Percentiles rank a stretch among this genome's conserved stretches.
Evolutionary conservation across 2,888 invertebrate species (phyloP).

Genomic region (Torymus aiolomorphi): DNA sequence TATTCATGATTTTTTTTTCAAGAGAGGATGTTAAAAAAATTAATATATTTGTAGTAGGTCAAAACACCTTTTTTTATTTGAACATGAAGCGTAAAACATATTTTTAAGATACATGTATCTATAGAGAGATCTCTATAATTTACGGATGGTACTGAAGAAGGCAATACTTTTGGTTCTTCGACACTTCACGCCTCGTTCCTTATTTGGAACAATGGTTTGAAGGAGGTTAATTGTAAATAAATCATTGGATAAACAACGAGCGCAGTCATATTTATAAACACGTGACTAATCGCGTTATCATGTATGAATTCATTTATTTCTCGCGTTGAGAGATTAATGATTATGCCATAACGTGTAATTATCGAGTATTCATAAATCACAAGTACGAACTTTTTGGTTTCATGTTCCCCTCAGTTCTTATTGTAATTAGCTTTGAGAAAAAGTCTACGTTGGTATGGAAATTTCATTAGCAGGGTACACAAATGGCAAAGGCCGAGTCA

Average conservation of each 20-base stretch:
- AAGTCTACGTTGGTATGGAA: too few relatives aligned
- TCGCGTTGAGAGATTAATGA: constrained; percentile 28
- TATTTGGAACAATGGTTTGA: constrained; percentile 34
- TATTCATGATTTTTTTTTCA: background rate
- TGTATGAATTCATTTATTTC: constrained; percentile 41
- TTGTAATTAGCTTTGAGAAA: too few relatives aligned
- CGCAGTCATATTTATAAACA: background rate
- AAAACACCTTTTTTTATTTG: too few relatives aligned
- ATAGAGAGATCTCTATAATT: too few relatives aligned
- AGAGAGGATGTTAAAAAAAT: too few relatives aligned
- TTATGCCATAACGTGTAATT: constrained; percentile 1
- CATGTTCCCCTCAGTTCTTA: background rate
- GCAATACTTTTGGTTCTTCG: constrained; percentile 5
- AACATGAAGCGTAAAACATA: too few relatives aligned
- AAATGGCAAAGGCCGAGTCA: too few relatives aligned
- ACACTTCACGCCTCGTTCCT: constrained; percentile 2
- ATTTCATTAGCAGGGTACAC: too few relatives aligned
- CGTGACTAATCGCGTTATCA: constrained; percentile 36
- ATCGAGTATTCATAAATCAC: constrained; percentile 20
- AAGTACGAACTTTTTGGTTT: constrained; percentile 23
- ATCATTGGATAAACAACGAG: constrained; percentile 16
- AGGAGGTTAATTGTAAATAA: constrained; percentile 43
- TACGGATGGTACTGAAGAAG: too few relatives aligned
- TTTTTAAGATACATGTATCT: too few relatives aligned
- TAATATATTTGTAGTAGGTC: too few relatives aligned